These are phyloP conservation scores for Drepana falcataria DNA, from an alignment of 2,888 invertebrate genomes.

Conservation along the genomic window DNA sequence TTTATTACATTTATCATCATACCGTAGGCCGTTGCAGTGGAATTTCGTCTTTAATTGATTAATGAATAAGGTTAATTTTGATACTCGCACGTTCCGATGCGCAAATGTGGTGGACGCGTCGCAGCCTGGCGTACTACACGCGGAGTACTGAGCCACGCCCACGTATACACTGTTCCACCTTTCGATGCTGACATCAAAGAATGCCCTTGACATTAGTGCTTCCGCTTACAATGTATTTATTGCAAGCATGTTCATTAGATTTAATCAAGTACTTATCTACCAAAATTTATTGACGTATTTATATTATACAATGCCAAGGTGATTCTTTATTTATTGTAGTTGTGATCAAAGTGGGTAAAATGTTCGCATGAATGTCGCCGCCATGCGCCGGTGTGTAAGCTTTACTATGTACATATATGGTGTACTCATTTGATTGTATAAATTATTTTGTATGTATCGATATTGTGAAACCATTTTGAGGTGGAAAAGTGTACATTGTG, in stretches of 20 bases:
- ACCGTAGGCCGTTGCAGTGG: neutral
- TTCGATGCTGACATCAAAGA: conserved; percentile 12
- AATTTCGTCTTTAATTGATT: neutral
- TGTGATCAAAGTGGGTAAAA: conserved; percentile 51
- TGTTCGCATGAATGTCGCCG: conserved; percentile 57
- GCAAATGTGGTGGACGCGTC: conserved; percentile 1
- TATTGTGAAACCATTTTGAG: conserved; percentile 14
- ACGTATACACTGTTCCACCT: conserved; percentile 51
- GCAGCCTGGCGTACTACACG: conserved; percentile 32
- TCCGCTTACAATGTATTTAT: neutral
- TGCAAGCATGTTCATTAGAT: neutral
- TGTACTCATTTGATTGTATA: conserved; percentile 61
- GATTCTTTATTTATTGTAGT: conserved; percentile 29
- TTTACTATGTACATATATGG: conserved; percentile 28
- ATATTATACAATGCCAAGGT: neutral
- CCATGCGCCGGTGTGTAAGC: conserved; percentile 47
- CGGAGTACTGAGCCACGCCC: conserved; percentile 40
- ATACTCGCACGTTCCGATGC: neutral
- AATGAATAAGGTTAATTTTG: neutral
- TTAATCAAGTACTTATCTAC: neutral
- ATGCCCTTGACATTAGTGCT: conserved; percentile 16
- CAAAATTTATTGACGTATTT: conserved; percentile 4
- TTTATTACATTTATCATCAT: neutral
- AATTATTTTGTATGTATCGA: conserved; percentile 31
- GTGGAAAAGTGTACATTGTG: conserved; percentile 36